These are phyloP conservation scores for Himalopsyche kuldschensis DNA, from an alignment of 2,888 invertebrate species.

Conservation along the genomic window DNA sequence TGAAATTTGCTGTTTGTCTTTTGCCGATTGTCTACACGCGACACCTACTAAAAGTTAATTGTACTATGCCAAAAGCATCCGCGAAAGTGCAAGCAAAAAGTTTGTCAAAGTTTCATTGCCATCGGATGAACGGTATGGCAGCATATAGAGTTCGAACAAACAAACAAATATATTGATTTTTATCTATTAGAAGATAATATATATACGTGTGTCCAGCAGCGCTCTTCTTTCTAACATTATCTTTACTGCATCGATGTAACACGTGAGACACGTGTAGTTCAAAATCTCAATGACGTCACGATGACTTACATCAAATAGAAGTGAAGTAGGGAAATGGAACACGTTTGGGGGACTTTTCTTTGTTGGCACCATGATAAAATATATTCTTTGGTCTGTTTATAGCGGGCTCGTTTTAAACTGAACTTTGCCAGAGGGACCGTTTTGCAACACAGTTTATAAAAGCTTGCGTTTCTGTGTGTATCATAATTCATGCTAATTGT, in stretches of 20 bases:
- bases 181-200: too few relatives aligned
- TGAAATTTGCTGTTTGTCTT: too few relatives aligned
- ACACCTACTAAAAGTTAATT: too few relatives aligned
- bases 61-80: too few relatives aligned
- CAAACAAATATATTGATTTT: too few relatives aligned
- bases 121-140: too few relatives aligned
- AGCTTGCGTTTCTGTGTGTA: not conserved
- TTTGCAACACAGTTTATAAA: not conserved
- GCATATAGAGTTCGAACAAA: too few relatives aligned
- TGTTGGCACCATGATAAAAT: slow-evolving; percentile 4
- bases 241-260: not conserved
- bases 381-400: not conserved
- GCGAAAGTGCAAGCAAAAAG: too few relatives aligned
- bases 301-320: slow-evolving; percentile 27
- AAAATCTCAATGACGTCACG: slow-evolving; percentile 28
- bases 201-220: not conserved
- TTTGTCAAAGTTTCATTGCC: too few relatives aligned
- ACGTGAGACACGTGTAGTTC: slow-evolving; percentile 12
- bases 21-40: too few relatives aligned
- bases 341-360: slow-evolving; percentile 18
- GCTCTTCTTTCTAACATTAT: not conserved
- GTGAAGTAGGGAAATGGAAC: slow-evolving; percentile 37
- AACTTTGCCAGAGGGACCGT: not conserved
- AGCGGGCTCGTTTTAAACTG: not conserved
- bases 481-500: not conserved